Conservation (phyloP, 2,888 invertebrate species). For the Lingula anatina region DNA sequence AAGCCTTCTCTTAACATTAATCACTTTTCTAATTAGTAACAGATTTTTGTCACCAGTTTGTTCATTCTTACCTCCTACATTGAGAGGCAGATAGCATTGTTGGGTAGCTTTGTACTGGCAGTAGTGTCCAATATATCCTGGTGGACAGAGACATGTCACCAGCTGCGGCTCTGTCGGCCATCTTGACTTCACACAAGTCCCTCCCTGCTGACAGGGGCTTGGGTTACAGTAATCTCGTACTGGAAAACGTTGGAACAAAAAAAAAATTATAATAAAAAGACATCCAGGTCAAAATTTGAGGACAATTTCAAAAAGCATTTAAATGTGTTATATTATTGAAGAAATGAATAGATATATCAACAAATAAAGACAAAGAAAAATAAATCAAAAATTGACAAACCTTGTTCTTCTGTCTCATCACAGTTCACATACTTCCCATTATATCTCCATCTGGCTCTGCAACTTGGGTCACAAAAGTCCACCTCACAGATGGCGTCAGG, state of each 20-base stretch:
- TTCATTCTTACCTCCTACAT: too few species aligned
- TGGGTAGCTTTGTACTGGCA: conserved; percentile 33
- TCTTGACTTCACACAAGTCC: conserved; percentile 29
- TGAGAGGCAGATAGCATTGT: conserved; percentile 31
- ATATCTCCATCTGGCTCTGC: conserved; percentile 29
- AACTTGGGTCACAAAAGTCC: conserved; percentile 34
- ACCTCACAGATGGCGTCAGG: conserved; percentile 37
- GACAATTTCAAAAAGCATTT: too few species aligned
- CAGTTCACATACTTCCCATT: conserved; percentile 30
- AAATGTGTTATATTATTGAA: too few species aligned
- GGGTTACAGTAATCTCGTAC: conserved; percentile 40
- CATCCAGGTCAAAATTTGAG: too few species aligned
- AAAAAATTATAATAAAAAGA: too few species aligned
- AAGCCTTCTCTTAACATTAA: too few species aligned
- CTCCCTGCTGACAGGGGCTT: conserved; percentile 40
- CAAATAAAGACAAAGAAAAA: too few species aligned
- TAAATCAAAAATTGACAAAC: too few species aligned
- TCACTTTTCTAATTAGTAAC: too few species aligned
- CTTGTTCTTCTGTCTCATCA: conserved; percentile 25
- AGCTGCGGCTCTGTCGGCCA: conserved; percentile 36
- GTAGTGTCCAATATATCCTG: conserved; percentile 35
- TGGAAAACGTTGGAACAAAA: too few species aligned
- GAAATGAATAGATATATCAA: too few species aligned
- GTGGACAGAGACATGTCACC: conserved; percentile 34
- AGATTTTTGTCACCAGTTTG: too few species aligned